These are phyloP conservation scores for Charaxes varanes DNA, from an alignment of 1,140 invertebrate species.

Conservation along the genomic window DNA sequence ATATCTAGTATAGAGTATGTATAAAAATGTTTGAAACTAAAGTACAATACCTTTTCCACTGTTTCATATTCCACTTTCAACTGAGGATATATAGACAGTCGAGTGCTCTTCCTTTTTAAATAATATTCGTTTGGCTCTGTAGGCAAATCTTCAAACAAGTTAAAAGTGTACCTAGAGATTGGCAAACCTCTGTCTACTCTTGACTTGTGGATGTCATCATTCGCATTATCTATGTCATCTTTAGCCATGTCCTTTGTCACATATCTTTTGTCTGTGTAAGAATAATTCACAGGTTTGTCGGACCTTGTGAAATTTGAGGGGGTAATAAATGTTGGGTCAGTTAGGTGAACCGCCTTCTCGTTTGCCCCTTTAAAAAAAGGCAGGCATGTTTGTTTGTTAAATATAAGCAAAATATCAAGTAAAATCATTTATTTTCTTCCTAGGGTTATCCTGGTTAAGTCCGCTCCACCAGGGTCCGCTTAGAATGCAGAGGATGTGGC, in stretches of 20 bases:
- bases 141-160: conserved; percentile 70
- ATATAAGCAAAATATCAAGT: too few relatives aligned
- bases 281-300: conserved; percentile 78
- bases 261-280: conserved; percentile 64
- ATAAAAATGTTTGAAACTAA: conserved; percentile 1
- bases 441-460: too few relatives aligned
- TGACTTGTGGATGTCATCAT: conserved; percentile 49
- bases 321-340: conserved; percentile 83
- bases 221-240: conserved; percentile 35
- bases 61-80: conserved; percentile 61
- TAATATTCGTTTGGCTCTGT: conserved; percentile 67
- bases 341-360: too few relatives aligned
- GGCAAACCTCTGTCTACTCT: conserved; percentile 72
- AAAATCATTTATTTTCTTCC: too few relatives aligned
- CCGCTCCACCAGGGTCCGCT: too few relatives aligned
- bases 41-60: conserved; percentile 48
- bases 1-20: too few relatives aligned
- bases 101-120: conserved; percentile 32
- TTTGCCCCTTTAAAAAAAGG: too few relatives aligned
- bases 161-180: conserved; percentile 75
- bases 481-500: too few relatives aligned
- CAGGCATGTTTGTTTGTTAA: too few relatives aligned
- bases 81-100: conserved; percentile 71
- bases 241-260: conserved; percentile 17
- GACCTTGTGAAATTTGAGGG: conserved; percentile 86